A percentile compares a stretch with the other conserved stretches of the same genome.
Conservation (phyloP, 2,888 invertebrate genomes). For the Mystacides longicornis region DNA sequence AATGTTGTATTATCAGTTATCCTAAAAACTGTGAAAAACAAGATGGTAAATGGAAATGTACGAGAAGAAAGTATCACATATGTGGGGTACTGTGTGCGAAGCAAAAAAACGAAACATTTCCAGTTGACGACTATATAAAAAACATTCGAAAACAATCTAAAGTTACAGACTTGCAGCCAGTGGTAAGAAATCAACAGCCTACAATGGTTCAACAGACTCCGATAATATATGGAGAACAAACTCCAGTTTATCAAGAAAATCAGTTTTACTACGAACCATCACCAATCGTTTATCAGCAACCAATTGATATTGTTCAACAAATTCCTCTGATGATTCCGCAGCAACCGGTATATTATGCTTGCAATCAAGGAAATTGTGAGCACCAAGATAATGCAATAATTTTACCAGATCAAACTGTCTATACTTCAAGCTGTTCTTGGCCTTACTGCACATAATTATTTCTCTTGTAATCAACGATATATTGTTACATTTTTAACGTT, state of each 20-base stretch:
- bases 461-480: too few relatives aligned
- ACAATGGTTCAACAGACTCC: not conserved
- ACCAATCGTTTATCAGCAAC: not conserved
- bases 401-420: not conserved
- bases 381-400: not conserved
- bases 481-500: too few relatives aligned
- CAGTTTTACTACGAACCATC: not conserved
- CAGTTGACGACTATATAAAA: not conserved
- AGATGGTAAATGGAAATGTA: constrained; percentile 4
- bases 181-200: not conserved
- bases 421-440: not conserved
- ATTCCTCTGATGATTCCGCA: not conserved
- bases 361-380: not conserved
- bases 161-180: not conserved
- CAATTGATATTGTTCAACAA: not conserved
- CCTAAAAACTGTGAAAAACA: constrained; percentile 1
- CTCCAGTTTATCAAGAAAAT: not conserved
- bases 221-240: not conserved
- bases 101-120: not conserved
- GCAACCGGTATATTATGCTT: not conserved
- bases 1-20: constrained; percentile 7
- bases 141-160: not conserved
- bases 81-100: not conserved
- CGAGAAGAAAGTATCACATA: constrained; percentile 9
- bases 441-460: not conserved